Base-by-base conservation (phyloP, 2,888 invertebrate genomes). In the Dynastes grantii region DNA sequence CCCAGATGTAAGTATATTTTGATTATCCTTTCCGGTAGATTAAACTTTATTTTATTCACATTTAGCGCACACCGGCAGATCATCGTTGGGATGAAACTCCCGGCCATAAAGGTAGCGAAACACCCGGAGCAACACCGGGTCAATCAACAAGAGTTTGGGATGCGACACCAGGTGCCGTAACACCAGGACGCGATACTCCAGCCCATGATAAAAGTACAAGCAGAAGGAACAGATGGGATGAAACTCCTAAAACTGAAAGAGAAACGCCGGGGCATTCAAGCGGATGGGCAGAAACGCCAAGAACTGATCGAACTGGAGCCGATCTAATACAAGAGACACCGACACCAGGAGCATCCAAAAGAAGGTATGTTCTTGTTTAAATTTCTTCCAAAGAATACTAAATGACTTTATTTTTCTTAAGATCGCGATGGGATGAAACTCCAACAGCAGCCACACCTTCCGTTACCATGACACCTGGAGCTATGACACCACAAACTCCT, bases 261-360 rank as follows among this genome's bases (percentile, higher is more conserved):
- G 98, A 98, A 90, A 98, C 98, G 0, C 98, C 98, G 0, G 98
- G 97, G 0, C 97, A 98, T 88, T 87, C 87, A 0, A 95, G 93
- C 82, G 99, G 99, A 1, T 99, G 99, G 99, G 99, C 99, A 16
- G 99, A 99, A 90, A 99, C 99, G 0, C 99, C 99, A 0, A 94
- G 97, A 80, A 97, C 98, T 0, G 98, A 98, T 88, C 93, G 98
- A 77, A 94, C 94, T 2, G 92, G 92, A 0, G 94, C 88, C 1
- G 89, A 89, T 83, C 83, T 89, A 27, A 89, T 89, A 76, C 94
- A 97, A 85, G 98, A 98, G 88, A 97, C 97, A 0, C 97, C 98
- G 0, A 98, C 98, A 0, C 98, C 98, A 0, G 96, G 97, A 49
- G 95, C 96, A 0, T 97, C 97, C 76, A 99, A 99, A 89, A 92